Evolutionary conservation across 2,888 invertebrate genomes (phyloP).

Genomic region (Trachelus stipa): DNA sequence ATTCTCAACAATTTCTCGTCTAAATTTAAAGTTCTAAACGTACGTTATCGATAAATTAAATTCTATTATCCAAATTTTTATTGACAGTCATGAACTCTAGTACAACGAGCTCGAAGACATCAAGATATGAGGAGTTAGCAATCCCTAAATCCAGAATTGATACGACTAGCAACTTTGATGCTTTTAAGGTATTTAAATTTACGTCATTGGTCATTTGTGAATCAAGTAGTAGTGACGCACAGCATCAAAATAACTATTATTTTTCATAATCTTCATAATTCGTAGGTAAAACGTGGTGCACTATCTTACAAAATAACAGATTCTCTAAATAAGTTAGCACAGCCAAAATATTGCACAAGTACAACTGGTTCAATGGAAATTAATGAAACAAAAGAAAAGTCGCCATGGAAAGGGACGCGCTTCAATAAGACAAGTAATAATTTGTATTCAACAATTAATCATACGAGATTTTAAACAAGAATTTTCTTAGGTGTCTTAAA

Average conservation of each 20-base stretch:
- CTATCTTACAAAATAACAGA: conserved; percentile 39
- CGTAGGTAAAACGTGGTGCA: conserved; percentile 39
- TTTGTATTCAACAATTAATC: neutral
- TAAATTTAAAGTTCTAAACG: neutral
- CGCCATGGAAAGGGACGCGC: neutral
- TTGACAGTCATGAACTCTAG: neutral
- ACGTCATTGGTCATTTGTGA: conserved; percentile 1
- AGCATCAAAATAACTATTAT: neutral
- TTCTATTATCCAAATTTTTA: neutral
- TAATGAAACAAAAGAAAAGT: neutral
- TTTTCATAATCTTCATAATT: neutral
- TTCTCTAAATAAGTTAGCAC: conserved; percentile 36
- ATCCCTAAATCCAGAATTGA: conserved; percentile 36
- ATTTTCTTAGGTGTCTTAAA: neutral
- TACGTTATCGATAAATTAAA: neutral
- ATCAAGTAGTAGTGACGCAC: neutral
- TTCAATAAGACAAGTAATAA: neutral
- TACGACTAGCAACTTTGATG: conserved; percentile 16
- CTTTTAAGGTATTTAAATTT: conserved; percentile 25
- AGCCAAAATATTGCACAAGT: conserved; percentile 27
- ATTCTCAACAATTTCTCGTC: neutral
- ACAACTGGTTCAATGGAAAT: neutral
- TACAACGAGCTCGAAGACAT: neutral
- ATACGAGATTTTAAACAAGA: neutral
- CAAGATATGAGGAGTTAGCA: conserved; percentile 34